Base-by-base conservation (phyloP, 1,140 invertebrate genomes). In the Eumeta japonica region DNA sequence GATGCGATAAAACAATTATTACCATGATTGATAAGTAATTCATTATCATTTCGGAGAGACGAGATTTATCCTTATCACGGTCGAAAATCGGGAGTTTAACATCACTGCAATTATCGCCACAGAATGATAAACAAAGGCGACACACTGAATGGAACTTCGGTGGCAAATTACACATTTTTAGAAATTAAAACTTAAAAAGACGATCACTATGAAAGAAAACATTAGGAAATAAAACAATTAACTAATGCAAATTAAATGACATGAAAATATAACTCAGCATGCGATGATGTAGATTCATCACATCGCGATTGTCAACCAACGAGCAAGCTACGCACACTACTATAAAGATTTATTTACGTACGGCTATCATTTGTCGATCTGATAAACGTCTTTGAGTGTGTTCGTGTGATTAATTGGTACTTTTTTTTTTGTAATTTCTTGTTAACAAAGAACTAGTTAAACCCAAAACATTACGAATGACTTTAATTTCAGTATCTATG, bases 151-250 rank as follows among this genome's bases (percentile, higher is more conserved):
- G 79, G 75, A 80, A 81, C 77, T 80, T 80, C 75, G 79, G 78
- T 76, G 80, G 80, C 77, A 80, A 79, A 80, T 79, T 80, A 79
- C 77, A 81, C 79, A 81, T 81, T 78, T 79, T 81, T 78, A 75
- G 65, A 63, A 75, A 74, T 62, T 48, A 73, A 73, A 70, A 66
- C 46, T 49, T 48, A 66, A 55, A 63, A 73, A 68, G 58, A 56
- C 54, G 47, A 57, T 58, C 66, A 67, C 71, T 57, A 73, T 43
- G 51, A 65, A 71, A 70, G 62, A 70, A 68, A 68, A 73, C 68
- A 73, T 73, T 68, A 68, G 71, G 66, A 73, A 73, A 67, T 58
- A 45, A 73, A 71, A 62, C 55, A 53, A 60, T 46, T 67, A 70
- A 67, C 63, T 64, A 58, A 71, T 62, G 67, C 50, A 62, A 73